phyloP scores from a whole-genome alignment of 2,888 invertebrate species.

The Macrosiphum euphorbiae region DNA sequence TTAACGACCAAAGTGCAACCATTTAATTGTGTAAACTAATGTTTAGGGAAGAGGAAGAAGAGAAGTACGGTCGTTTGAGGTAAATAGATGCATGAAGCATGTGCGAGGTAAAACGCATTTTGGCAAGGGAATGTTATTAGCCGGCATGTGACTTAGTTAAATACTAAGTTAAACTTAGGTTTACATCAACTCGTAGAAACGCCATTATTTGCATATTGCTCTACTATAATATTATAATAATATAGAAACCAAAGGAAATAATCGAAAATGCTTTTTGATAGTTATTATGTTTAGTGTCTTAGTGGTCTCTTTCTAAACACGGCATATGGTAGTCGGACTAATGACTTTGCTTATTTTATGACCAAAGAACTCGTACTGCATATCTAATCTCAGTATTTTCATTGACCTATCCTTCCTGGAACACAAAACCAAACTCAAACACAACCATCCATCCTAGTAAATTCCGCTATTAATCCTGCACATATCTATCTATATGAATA shows the following conservation, averaged over 20 bases:
- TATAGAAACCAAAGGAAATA: slow-evolving; percentile 1
- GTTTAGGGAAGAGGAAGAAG: slow-evolving; percentile 62
- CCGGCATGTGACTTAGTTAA: slow-evolving; percentile 18
- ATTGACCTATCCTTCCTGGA: slow-evolving; percentile 87
- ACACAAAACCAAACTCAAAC: slow-evolving; percentile 73
- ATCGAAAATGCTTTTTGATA: not conserved
- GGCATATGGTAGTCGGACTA: slow-evolving; percentile 9
- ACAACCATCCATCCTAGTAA: slow-evolving; percentile 66
- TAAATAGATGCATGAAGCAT: slow-evolving; percentile 56
- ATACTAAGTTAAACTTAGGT: not conserved
- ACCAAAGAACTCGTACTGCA: slow-evolving; percentile 67
- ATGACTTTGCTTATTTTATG: slow-evolving; percentile 61
- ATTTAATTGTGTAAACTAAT: slow-evolving; percentile 17
- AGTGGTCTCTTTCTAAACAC: slow-evolving; percentile 20
- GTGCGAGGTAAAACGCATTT: slow-evolving; percentile 50
- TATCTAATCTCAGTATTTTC: slow-evolving; percentile 76
- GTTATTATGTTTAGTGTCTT: not conserved
- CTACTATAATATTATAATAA: not conserved
- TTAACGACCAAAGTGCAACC: not conserved
- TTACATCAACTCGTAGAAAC: not conserved
- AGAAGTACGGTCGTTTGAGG: slow-evolving; percentile 63
- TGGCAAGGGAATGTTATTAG: slow-evolving; percentile 45
- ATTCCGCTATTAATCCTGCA: slow-evolving; percentile 53
- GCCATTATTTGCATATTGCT: not conserved
- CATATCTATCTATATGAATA: slow-evolving; percentile 53